phyloP scores from a whole-genome alignment of 2,888 invertebrate species.

The Cepaea hortensis region DNA sequence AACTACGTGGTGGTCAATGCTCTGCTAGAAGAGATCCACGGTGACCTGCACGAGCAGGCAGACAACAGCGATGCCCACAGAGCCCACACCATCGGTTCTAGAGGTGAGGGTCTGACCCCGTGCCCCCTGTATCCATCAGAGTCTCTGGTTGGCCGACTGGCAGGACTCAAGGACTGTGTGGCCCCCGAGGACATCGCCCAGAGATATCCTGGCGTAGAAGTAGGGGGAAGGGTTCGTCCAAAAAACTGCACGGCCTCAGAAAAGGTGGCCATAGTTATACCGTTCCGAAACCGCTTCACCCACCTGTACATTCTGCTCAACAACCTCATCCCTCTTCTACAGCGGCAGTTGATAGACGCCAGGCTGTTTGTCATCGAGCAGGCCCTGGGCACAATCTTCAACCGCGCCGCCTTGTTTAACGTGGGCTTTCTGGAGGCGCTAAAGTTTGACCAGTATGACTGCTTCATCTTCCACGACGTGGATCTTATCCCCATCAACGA shows the following conservation, averaged over 20 bases:
- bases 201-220: constrained; percentile 8
- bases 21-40: constrained; percentile 17
- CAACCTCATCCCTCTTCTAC: constrained; percentile 44
- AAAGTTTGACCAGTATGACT: constrained; percentile 6
- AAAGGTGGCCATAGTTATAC: constrained; percentile 42
- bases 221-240: constrained; percentile 41
- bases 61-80: not conserved
- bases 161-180: constrained; percentile 15
- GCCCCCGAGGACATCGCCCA: constrained; percentile 10
- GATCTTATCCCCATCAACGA: constrained; percentile 33
- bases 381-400: constrained; percentile 17
- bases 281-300: constrained; percentile 37
- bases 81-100: not conserved
- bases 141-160: constrained; percentile 12
- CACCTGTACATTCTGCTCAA: constrained; percentile 44
- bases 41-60: not conserved
- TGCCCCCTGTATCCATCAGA: constrained; percentile 28
- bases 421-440: constrained; percentile 20
- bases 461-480: constrained; percentile 40
- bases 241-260: constrained; percentile 38
- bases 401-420: constrained; percentile 24
- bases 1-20: constrained; percentile 18
- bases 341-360: constrained; percentile 41
- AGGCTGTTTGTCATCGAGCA: constrained; percentile 47
- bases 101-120: not conserved